Evolutionary conservation across 2,888 invertebrate species (phyloP).

Genomic region (Strigamia transsilvanica): DNA sequence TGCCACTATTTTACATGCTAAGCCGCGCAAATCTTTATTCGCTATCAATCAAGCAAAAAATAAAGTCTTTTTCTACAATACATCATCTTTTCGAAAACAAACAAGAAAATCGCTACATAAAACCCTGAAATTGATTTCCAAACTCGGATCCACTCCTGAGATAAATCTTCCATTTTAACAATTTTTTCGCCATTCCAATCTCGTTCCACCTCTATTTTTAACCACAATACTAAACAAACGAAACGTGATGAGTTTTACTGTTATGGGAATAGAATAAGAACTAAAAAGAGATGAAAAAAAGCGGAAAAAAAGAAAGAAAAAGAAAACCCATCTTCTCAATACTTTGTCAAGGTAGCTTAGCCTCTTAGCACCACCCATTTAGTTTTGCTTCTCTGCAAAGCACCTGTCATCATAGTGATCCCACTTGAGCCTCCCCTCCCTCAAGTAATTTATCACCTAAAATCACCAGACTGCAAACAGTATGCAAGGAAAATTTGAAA

Average conservation of each 20-base stretch:
- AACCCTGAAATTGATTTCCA: background rate
- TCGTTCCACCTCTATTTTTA: slow-evolving; percentile 5
- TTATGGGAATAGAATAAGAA: background rate
- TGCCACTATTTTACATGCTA: no score
- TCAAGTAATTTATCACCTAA: slow-evolving; percentile 46
- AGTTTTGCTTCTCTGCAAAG: slow-evolving; percentile 44
- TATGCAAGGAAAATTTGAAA: slow-evolving; percentile 32
- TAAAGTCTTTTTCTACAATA: no score
- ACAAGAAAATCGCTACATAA: background rate
- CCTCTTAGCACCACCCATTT: slow-evolving; percentile 43
- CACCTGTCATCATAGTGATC: slow-evolving; percentile 48
- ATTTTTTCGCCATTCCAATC: background rate
- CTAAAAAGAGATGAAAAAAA: background rate
- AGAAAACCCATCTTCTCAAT: slow-evolving; percentile 37
- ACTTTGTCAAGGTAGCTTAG: slow-evolving; percentile 46
- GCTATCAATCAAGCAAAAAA: no score
- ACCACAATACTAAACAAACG: slow-evolving; percentile 29
- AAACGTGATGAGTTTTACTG: slow-evolving; percentile 39
- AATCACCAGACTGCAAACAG: slow-evolving; percentile 30
- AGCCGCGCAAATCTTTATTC: no score
- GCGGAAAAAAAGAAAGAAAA: background rate
- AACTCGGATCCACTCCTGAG: background rate
- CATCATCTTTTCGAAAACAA: background rate
- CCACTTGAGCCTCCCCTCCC: slow-evolving; percentile 36
- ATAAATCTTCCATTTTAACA: background rate